Base-by-base conservation (phyloP, 2,113 vertebrate genomes). In the Pterocles gutturalis region DNA sequence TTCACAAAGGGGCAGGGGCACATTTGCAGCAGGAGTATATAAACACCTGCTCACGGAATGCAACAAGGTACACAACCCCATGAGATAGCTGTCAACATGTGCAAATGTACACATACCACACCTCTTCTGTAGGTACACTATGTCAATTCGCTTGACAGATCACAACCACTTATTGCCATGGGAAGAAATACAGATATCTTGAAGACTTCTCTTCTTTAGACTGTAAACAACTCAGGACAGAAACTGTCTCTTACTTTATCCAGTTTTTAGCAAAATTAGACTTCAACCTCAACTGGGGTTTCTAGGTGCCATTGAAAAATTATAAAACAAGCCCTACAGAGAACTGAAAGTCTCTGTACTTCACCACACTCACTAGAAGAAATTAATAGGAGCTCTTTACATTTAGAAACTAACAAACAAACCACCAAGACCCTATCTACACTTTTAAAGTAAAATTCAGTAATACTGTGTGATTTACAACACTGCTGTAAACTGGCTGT, bases 81-180 rank as follows among this genome's bases (percentile, higher is more conserved):
- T 0, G 1, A n/a, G 21, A 11, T 41, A 51, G 55, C 33, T 58
- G 36, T 19, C 45, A 72, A 13, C 5, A 2, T 5, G 19, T 13
- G 29, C 4, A 36, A 41, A 57, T 3, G 67, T 0, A 43, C 38
- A 49, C 9, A 7, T 2, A 45, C 5, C 36, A 8, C 19, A 28
- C 20, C 26, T 66, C 58, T 65, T 67, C 10, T 15, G 16, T 3
- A 13, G 3, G 24, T 1, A 19, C 33, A 17, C 48, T 31, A 20
- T 2, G 9, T 7, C 14, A n/a, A 10, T 29, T n/a, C 0, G 0
- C 19, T n/a, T 61, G 62, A 17, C 11, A 34, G 17, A 31, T 5
- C 0, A 0, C 36, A 77, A 46, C 8, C 12, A 7, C 22, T 60
- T 43, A 7, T 4, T 25, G 28, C 14, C 7, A 0, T 2, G 7